Percentiles rank a stretch among this genome's conserved stretches.
Conservation (phyloP, 2,797 vertebrate species). For the Chrysolophus pictus region DNA sequence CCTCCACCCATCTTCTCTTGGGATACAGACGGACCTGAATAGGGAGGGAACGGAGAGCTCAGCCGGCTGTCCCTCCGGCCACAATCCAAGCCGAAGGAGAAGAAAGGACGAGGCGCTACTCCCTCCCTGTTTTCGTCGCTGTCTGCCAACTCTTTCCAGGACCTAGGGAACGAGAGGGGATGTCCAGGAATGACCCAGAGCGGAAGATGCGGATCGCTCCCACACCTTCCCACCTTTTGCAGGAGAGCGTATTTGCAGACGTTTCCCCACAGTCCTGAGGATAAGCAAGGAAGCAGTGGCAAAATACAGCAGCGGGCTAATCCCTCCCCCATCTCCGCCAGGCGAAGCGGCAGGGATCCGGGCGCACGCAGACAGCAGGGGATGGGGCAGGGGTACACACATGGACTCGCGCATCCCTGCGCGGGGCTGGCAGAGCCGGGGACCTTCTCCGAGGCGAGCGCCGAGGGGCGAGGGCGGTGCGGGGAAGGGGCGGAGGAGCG, state of each 20-base stretch:
- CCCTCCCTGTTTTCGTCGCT: background rate
- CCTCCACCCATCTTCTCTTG: too few relatives aligned
- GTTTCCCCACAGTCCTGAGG: background rate
- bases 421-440: fast-evolving
- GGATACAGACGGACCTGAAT: background rate
- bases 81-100: background rate
- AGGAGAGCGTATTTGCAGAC: background rate
- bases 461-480: background rate
- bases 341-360: background rate
- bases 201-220: background rate
- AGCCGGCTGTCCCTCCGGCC: background rate
- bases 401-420: background rate
- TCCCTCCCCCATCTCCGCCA: background rate
- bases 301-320: background rate
- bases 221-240: background rate
- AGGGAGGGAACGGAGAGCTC: background rate
- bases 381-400: background rate
- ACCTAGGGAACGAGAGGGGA: background rate
- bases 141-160: background rate
- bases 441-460: background rate
- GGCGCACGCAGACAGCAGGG: background rate
- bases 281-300: background rate
- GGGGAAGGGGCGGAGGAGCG: slow-evolving; percentile 2
- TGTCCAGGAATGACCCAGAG: background rate
- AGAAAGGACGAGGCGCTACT: background rate